Evolutionary conservation across 2,113 vertebrate genomes (phyloP).

Genomic region (Neoarius graeffei): DNA sequence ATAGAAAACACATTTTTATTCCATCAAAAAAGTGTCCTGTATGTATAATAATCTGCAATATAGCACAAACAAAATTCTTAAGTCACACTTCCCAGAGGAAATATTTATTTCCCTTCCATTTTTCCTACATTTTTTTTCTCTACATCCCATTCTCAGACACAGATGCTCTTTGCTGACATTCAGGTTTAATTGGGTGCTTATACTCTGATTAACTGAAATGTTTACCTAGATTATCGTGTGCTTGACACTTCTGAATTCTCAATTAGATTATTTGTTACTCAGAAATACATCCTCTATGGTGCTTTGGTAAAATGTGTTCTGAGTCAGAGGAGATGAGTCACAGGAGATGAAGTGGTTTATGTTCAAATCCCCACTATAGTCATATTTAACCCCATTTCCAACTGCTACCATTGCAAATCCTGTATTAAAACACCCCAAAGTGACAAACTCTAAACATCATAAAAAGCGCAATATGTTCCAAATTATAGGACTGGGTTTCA

Average conservation of each 20-base stretch:
- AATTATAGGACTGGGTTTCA: conserved; percentile 9
- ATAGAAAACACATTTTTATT: too few relatives aligned
- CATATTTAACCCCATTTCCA: not conserved
- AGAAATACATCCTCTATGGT: not conserved
- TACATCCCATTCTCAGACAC: not conserved
- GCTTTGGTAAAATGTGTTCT: conserved; percentile 27
- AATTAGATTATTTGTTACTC: conserved; percentile 2
- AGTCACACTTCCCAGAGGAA: not conserved
- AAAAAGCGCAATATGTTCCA: not conserved
- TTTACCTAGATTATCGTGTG: conserved; percentile 12
- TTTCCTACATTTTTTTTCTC: not conserved
- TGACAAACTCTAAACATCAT: not conserved
- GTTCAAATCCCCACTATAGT: not conserved
- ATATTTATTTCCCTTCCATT: not conserved
- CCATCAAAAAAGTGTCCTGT: too few relatives aligned
- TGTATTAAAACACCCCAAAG: conserved; percentile 6
- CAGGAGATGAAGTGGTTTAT: conserved; percentile 13
- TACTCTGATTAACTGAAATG: not conserved
- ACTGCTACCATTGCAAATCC: not conserved
- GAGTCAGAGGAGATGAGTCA: conserved; percentile 34
- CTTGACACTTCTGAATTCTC: not conserved
- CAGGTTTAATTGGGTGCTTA: conserved; percentile 16
- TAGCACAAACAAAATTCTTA: not conserved
- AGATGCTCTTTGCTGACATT: not conserved
- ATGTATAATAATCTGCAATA: not conserved